Base-by-base conservation (phyloP, 2,888 invertebrate genomes). In the Microplitis manilae region DNA sequence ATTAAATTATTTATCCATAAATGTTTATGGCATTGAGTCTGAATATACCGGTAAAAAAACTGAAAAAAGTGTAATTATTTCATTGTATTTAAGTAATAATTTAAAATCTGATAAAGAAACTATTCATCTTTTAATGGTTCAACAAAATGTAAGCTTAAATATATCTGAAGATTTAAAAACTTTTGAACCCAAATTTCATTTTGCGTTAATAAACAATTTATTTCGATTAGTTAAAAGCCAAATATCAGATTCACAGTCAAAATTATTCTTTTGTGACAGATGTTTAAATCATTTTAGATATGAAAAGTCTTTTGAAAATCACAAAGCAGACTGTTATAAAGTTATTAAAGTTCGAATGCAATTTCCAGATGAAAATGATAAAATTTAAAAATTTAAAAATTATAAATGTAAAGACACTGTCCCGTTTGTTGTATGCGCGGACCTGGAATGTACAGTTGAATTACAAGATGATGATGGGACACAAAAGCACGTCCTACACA, bases 391-490 rank as follows among this genome's bases (percentile, higher is more conserved):
- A 7, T 20, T 30, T 20, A 65, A 38, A 70, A 79, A 81, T 75
- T 74, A 17, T 62, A 64, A 59, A 59, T 69, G 75, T 65, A 78
- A 79, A 61, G 75, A 80, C 39, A 61, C 7, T 20, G 79, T 80
- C 13, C 77, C 77, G 0, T 80, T 81, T 64, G 70, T 79, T 6
- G 68, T 79, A 5, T 80, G 79, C 38, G 80, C 79, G 1, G 76
- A 81, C 38, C 65, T 79, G 20, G 80, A 81, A 68, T 78, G 78
- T 71, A 41, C 80, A 30, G 59, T 80, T 6, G 61, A 82, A 67
- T 61, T 72, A 7, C 65, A 73, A 20, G 75, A 71, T 50, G 67
- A 74, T 60, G 41, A 38, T 60, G 38, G 20, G 1, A 73, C 73
- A 4, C 64, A 65, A n/a, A 73, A 76, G 15, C 79, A 79, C 76